phyloP scores from a whole-genome alignment of 2,888 invertebrate genomes.

The Limulus polyphemus region DNA sequence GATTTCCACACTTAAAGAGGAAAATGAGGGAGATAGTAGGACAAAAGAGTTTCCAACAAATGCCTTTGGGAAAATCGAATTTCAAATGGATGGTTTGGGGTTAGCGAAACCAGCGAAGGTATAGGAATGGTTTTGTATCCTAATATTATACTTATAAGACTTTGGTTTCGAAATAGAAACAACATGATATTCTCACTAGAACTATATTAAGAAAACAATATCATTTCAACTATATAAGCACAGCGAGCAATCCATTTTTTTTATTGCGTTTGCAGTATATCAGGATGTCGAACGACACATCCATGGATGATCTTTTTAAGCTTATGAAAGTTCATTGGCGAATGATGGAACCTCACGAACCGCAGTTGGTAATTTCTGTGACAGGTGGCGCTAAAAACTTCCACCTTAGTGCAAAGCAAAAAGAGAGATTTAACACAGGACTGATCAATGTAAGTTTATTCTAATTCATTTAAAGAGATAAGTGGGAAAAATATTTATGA shows the following conservation, averaged over 20 bases:
- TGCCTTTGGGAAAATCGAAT: conserved; percentile 30
- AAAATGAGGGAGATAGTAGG: background rate
- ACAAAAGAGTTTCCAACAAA: conserved; percentile 26
- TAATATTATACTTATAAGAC: no score
- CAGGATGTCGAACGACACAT: conserved; percentile 33
- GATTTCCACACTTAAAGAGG: no score
- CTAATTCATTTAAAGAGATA: no score
- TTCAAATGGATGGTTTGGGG: conserved; percentile 26
- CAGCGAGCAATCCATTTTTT: no score
- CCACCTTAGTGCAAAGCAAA: conserved; percentile 36
- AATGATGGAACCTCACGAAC: conserved; percentile 34
- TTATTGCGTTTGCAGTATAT: conserved; percentile 31
- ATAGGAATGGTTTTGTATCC: background rate
- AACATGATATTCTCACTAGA: no score
- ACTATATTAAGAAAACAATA: no score
- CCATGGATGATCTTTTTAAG: conserved; percentile 31
- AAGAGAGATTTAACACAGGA: conserved; percentile 36
- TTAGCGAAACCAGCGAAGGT: conserved; percentile 17
- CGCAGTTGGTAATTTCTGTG: conserved; percentile 38
- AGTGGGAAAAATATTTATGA: no score
- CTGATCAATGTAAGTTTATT: conserved; percentile 33
- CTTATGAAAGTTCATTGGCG: conserved; percentile 36
- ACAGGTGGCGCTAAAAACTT: conserved; percentile 40
- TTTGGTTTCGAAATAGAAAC: no score
- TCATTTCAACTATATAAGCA: no score